phyloP scores from a whole-genome alignment of 53 echinoderm and acorn worm species.

The Zoroaster sp. region DNA sequence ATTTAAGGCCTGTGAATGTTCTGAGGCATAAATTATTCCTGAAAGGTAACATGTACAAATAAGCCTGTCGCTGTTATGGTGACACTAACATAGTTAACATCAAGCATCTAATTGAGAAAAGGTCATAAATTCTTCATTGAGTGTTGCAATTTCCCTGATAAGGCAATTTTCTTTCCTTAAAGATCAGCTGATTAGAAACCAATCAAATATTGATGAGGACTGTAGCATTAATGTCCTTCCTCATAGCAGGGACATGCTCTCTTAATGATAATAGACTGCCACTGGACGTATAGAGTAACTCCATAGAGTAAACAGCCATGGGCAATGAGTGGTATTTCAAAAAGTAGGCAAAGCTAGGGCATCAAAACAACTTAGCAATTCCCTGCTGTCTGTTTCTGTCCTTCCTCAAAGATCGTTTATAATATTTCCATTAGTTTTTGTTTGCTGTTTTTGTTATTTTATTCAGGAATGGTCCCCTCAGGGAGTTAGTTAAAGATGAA shows the following conservation, averaged over 20 bases:
- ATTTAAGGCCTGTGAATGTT: background rate
- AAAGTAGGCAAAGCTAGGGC: background rate
- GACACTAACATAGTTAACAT: background rate
- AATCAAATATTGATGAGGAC: background rate
- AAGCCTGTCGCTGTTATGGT: background rate
- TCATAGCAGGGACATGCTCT: background rate
- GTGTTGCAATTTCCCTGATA: background rate
- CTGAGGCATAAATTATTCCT: background rate
- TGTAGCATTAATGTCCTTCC: background rate
- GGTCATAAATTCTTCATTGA: background rate
- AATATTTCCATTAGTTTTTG: background rate
- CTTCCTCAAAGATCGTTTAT: background rate
- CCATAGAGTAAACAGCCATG: background rate
- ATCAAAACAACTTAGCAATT: background rate
- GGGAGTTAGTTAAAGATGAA: background rate
- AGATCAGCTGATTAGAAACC: background rate
- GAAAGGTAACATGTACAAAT: background rate
- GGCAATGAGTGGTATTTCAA: background rate
- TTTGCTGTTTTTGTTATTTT: background rate
- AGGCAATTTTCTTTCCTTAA: background rate
- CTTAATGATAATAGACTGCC: background rate
- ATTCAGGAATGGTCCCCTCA: background rate
- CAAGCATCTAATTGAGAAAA: background rate
- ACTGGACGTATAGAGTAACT: background rate
- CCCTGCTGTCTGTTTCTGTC: background rate